Evolutionary conservation across 1,140 invertebrate species (phyloP).

Genomic region (Macrostomum lignano): DNA sequence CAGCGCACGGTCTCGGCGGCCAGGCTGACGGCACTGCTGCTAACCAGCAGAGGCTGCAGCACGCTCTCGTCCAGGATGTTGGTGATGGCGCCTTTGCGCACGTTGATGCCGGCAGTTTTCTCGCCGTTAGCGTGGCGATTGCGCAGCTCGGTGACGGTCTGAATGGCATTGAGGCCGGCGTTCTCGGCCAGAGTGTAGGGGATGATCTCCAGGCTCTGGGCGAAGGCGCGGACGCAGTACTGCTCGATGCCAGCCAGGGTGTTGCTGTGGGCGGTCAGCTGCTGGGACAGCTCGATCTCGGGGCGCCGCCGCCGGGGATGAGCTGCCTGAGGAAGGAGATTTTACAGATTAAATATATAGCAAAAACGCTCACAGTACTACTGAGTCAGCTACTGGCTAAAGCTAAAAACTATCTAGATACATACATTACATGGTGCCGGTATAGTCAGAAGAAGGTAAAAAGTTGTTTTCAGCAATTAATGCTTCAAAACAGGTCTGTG

Average conservation of each 20-base stretch:
- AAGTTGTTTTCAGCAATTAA: no score
- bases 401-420: no score
- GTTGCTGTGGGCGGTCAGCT: conserved; percentile 49
- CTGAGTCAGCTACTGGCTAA: no score
- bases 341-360: no score
- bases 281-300: conserved; percentile 66
- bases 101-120: conserved; percentile 66
- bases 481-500: no score
- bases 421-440: no score
- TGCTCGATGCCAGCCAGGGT: conserved; percentile 62
- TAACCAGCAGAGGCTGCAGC: conserved; percentile 78
- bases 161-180: conserved; percentile 83
- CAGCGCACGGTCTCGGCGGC: conserved; percentile 83
- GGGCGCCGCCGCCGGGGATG: conserved; percentile 77
- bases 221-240: conserved; percentile 69
- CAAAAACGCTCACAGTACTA: no score
- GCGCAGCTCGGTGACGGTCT: conserved; percentile 78
- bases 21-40: conserved; percentile 62
- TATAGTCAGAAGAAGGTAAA: no score
- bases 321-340: no score
- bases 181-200: conserved; percentile 96
- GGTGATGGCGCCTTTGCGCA: conserved; percentile 47
- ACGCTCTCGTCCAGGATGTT: conserved; percentile 91
- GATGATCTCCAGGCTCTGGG: conserved; percentile 78
- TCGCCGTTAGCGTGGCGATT: conserved; percentile 63